These are phyloP conservation scores for Odontomyia ornata DNA, from an alignment of 2,888 invertebrate genomes.

Conservation along the genomic window DNA sequence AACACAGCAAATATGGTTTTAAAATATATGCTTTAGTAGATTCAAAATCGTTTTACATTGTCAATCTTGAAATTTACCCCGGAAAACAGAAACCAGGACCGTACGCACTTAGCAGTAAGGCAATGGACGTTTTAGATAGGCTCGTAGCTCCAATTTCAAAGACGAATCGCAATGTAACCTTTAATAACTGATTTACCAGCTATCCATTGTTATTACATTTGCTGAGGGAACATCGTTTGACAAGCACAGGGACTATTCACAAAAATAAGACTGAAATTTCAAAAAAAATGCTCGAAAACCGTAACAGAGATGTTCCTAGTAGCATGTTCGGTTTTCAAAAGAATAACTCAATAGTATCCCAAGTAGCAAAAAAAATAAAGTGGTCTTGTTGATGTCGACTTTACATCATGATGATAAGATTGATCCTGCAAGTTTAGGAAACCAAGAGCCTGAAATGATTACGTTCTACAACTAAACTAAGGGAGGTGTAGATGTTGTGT, in stretches of 20 bases:
- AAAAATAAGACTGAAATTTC: neutral
- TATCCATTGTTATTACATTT: neutral
- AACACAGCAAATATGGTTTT: conserved; percentile 28
- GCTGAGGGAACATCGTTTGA: no score
- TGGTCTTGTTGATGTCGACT: no score
- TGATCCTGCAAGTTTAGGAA: neutral
- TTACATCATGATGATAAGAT: conserved; percentile 5
- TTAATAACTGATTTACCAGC: conserved; percentile 24
- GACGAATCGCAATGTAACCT: conserved; percentile 4
- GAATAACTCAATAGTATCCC: neutral
- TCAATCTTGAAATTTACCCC: no score
- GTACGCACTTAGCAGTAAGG: no score
- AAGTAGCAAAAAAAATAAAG: conserved; percentile 7
- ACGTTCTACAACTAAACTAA: no score
- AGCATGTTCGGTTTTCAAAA: no score
- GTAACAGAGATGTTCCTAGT: no score
- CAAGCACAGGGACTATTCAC: neutral
- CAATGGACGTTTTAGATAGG: no score
- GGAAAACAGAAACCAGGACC: no score
- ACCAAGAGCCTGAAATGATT: conserved; percentile 3
- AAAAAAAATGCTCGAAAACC: no score
- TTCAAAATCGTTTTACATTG: no score
- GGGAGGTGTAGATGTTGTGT: conserved; percentile 7
- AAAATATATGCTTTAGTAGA: conserved; percentile 2
- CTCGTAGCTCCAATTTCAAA: no score